These are phyloP conservation scores for Drosophila varians DNA, from an alignment of 1,140 invertebrate species.

Conservation along the genomic window DNA sequence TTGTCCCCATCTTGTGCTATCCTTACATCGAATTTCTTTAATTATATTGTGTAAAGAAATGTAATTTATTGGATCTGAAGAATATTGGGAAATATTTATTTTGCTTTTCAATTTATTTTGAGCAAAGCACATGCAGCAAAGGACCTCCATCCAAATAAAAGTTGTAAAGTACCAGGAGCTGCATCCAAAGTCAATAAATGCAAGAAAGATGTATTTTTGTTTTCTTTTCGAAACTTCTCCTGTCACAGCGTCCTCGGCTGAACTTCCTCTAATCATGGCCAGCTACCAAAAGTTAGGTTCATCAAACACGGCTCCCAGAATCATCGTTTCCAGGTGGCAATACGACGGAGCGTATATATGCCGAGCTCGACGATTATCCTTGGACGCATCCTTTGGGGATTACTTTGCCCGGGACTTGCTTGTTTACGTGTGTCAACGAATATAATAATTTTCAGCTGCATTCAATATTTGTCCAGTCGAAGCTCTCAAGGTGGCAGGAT, in stretches of 20 bases:
- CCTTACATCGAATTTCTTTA: not conserved
- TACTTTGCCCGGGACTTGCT: not conserved
- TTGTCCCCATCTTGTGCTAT: too few relatives aligned
- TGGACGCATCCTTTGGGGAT: slow-evolving; percentile 15
- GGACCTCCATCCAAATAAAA: not conserved
- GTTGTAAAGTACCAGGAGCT: slow-evolving; percentile 5
- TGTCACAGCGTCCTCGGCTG: slow-evolving; percentile 9
- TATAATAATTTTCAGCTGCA: slow-evolving; percentile 24
- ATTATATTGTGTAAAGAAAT: too few relatives aligned
- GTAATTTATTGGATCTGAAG: too few relatives aligned
- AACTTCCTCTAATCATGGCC: slow-evolving; percentile 36
- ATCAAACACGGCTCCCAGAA: slow-evolving; percentile 10
- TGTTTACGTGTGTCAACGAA: slow-evolving; percentile 16
- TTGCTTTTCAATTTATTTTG: not conserved
- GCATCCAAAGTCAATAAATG: slow-evolving; percentile 16
- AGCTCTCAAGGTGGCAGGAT: not conserved
- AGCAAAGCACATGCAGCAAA: not conserved
- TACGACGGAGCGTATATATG: slow-evolving; percentile 18
- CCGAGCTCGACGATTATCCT: slow-evolving; percentile 24
- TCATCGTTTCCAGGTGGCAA: slow-evolving; percentile 18
- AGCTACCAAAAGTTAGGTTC: slow-evolving; percentile 11
- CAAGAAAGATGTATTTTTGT: slow-evolving; percentile 20
- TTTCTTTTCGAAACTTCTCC: slow-evolving; percentile 4
- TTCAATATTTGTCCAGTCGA: slow-evolving; percentile 34
- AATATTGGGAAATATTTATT: not conserved